Evolutionary conservation across 2,113 vertebrate species (phyloP).

Genomic region (Dromiciops gliroides): DNA sequence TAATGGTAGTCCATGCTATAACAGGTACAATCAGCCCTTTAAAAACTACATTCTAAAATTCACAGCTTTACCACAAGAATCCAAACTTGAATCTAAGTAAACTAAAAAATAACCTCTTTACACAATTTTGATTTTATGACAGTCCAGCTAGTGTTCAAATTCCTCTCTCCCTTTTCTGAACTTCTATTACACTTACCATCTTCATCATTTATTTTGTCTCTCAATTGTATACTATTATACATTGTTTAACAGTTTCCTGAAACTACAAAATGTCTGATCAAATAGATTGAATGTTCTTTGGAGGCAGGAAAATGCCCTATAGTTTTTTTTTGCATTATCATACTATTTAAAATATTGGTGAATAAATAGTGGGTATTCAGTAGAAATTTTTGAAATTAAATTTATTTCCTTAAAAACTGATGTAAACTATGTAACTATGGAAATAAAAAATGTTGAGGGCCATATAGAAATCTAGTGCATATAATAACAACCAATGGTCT

Average conservation of each 20-base stretch:
- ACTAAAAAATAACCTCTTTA: not conserved
- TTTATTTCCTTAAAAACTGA: not conserved
- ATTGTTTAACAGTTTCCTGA: not conserved
- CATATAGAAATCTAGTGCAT: not conserved
- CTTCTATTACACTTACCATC: not conserved
- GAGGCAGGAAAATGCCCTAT: not conserved
- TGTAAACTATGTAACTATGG: too few species aligned
- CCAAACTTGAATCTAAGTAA: not conserved
- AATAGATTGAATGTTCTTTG: not conserved
- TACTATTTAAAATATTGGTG: too few species aligned
- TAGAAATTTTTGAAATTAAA: too few species aligned
- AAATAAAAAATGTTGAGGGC: not conserved
- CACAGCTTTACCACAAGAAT: not conserved
- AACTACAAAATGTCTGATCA: not conserved
- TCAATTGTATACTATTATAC: not conserved
- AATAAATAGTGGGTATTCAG: too few species aligned
- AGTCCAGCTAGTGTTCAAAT: not conserved
- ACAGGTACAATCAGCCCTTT: not conserved
- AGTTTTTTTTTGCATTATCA: not conserved
- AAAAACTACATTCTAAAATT: constrained; percentile 13
- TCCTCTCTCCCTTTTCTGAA: not conserved
- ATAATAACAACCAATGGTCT: not conserved
- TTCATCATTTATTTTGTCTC: not conserved
- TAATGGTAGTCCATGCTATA: not conserved
- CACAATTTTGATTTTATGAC: not conserved